Percentiles rank a stretch among this genome's conserved stretches.
Conservation (phyloP, 2,797 vertebrate species). For the Sebastes glaucus region DNA sequence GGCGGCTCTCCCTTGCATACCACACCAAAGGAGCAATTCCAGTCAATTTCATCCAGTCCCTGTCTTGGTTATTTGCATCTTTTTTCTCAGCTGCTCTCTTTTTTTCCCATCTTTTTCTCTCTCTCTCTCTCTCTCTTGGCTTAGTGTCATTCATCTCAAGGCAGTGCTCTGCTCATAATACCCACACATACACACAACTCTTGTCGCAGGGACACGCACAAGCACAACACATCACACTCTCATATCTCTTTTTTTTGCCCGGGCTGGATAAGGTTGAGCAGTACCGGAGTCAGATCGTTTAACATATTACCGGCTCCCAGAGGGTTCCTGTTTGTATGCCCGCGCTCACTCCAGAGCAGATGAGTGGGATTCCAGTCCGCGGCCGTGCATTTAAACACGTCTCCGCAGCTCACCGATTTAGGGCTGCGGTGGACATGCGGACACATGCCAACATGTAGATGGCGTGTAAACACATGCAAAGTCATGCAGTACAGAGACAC, state of each 20-base stretch:
- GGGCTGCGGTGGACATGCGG: not conserved
- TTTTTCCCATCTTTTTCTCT: conserved; percentile 8
- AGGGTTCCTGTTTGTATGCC: conserved; percentile 70
- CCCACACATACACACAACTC: conserved; percentile 32
- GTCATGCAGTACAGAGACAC: not conserved
- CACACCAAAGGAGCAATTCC: conserved; percentile 64
- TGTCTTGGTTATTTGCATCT: conserved; percentile 64
- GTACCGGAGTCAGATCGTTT: conserved; percentile 69
- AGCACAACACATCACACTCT: conserved; percentile 26
- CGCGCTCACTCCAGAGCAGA: conserved; percentile 55
- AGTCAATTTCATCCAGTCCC: conserved; percentile 58
- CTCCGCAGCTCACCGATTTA: conserved; percentile 11
- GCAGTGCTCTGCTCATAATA: conserved; percentile 39
- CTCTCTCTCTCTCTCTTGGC: conserved; percentile 18
- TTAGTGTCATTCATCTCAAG: conserved; percentile 55
- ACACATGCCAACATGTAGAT: not conserved
- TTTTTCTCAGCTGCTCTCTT: conserved; percentile 43
- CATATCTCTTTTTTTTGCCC: conserved; percentile 38
- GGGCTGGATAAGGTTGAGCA: conserved; percentile 56
- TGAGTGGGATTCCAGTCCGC: conserved; percentile 59
- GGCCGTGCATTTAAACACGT: conserved; percentile 65
- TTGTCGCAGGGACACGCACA: conserved; percentile 29
- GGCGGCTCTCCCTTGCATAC: conserved; percentile 16
- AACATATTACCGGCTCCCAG: conserved; percentile 69
- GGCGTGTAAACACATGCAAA: not conserved